Base-by-base conservation (phyloP, 2,113 vertebrate genomes). In the Alaudala cheleensis region DNA sequence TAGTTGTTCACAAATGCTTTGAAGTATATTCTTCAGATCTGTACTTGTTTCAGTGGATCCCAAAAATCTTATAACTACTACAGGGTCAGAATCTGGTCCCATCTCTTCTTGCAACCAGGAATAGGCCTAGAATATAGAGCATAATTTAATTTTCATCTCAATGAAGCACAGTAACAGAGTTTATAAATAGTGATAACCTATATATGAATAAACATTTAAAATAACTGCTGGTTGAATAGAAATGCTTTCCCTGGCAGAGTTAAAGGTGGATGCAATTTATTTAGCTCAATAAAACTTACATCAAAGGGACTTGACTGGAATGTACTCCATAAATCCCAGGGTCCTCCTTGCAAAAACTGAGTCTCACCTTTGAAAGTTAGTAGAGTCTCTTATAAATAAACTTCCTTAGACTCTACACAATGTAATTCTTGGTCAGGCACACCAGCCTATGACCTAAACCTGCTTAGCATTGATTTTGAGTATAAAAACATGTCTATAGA, bases 1-100 rank as follows among this genome's bases (percentile, higher is more conserved):
- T 94, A 99, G 95, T 90, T 99, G 99, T 96, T 99, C 99, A 95
- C 99, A 99, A 90, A 99, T 98, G 88, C 99, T 99, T 96, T 99
- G 99, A 81, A 99, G 99, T 87, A 99, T 98, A 64, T 98, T 98
- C 92, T 98, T 99, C 82, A 99, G 98, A 92, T 99, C 98, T 33
- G 97, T 98, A 85, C 99, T 99, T 96, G 98, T 97, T 95, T 98
- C 99, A 1, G 98, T 99, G 21, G 98, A 99, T 97, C 99, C 99
- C 42, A 99, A 97, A 96, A 99, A 99, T 93, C 99, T 98, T 88
- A 99, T 98, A 51, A 99, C 98, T 72, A 99, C 97, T 42, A 99
- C 99, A 11, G 99, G 99, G 95, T 99, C 99, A 14, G 98, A 99
- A 93, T 99, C 99, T 78, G 99, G 98, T 94, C 99, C 99, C 97